Percentiles rank a stretch among this genome's conserved stretches.
phyloP scores from a whole-genome alignment of 2,888 invertebrate species.

The Malthinus seriepunctatus region DNA sequence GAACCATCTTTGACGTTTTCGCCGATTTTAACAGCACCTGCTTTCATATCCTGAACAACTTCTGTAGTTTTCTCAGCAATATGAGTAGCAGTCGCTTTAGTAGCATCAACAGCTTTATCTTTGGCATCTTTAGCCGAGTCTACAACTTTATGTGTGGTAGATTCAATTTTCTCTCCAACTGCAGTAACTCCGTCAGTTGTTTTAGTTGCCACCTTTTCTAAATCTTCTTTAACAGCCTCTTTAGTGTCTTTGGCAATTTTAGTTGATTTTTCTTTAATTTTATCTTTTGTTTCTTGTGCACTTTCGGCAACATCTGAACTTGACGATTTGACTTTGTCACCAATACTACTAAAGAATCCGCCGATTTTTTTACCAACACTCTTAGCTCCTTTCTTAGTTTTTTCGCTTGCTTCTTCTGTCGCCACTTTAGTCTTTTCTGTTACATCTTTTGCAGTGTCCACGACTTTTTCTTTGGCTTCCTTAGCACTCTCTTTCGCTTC shows the following conservation, averaged over 20 bases:
- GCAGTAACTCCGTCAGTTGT: background rate
- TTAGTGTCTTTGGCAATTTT: background rate
- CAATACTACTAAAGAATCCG: conserved; percentile 26
- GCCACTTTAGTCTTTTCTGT: conserved; percentile 20
- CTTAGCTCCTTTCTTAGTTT: conserved; percentile 8
- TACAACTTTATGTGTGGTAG: conserved; percentile 16
- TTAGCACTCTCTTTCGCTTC: conserved; percentile 6
- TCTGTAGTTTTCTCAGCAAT: conserved; percentile 38
- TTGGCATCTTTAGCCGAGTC: conserved; percentile 18
- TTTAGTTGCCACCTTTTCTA: conserved; percentile 11
- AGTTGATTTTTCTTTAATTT: conserved; percentile 10
- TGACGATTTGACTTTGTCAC: conserved; percentile 19
- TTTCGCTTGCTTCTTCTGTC: conserved; percentile 8
- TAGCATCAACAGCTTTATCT: conserved; percentile 12
- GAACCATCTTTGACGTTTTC: conserved; percentile 33
- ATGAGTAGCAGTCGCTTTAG: conserved; percentile 21
- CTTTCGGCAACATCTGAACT: conserved; percentile 10
- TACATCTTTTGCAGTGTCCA: conserved; percentile 8
- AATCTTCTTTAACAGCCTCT: background rate
- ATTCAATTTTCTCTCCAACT: conserved; percentile 2
- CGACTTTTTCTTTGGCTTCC: too few species aligned
- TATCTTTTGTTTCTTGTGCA: conserved; percentile 12
- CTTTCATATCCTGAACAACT: conserved; percentile 1
- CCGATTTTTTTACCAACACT: conserved; percentile 25
- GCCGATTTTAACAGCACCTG: too few species aligned